A percentile compares a stretch with the other conserved stretches of the same genome.
phyloP scores from a whole-genome alignment of 1,140 invertebrate species.

The Apis florea region DNA sequence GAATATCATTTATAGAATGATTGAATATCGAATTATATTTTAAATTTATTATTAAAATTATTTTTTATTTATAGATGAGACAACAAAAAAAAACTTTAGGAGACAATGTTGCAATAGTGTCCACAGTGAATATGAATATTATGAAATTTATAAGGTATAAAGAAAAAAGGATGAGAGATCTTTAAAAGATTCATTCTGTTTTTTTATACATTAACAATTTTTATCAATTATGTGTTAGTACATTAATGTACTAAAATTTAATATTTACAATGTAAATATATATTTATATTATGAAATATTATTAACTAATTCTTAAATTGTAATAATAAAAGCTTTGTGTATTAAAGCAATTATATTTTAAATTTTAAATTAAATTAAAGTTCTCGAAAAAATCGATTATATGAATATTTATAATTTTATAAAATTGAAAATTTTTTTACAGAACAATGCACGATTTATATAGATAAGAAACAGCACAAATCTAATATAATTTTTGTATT shows the following conservation, averaged over 20 bases:
- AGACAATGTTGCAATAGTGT: constrained; percentile 84
- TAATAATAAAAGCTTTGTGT: constrained; percentile 28
- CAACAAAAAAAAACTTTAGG: constrained; percentile 84
- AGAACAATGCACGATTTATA: constrained; percentile 65
- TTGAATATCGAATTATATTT: too few relatives aligned
- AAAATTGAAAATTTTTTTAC: neutral
- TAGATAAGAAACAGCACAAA: constrained; percentile 22
- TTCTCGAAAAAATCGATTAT: neutral
- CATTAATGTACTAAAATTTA: neutral
- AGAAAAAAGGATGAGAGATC: constrained; percentile 58
- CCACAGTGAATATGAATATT: constrained; percentile 86
- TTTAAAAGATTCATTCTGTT: constrained; percentile 12
- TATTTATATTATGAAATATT: constrained; percentile 21
- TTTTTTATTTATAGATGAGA: constrained; percentile 78
- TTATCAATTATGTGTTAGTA: neutral
- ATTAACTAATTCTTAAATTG: neutral
- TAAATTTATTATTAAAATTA: constrained; percentile 14
- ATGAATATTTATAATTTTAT: neutral
- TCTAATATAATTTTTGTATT: too few relatives aligned
- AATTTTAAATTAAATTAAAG: neutral
- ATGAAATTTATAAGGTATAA: constrained; percentile 88
- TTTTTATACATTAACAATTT: constrained; percentile 1
- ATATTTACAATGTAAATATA: constrained; percentile 38
- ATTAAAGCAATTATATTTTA: neutral
- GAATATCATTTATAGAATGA: neutral